Conservation (phyloP, 1,140 invertebrate genomes). For the Drosophila busckii region DNA sequence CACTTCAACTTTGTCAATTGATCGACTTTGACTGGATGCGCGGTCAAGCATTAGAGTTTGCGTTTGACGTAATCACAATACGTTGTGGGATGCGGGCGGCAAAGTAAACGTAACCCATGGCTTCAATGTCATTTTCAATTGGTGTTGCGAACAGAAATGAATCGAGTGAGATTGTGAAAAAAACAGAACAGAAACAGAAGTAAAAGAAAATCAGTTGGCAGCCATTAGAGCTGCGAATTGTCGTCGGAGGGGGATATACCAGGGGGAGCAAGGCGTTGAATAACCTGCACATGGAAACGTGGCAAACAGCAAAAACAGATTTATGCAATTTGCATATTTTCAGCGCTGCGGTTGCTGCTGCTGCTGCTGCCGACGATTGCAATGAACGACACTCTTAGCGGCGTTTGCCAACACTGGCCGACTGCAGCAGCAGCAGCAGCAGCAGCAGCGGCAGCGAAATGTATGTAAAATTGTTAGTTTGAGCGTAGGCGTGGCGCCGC, state of each 20-base stretch:
- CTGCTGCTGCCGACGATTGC: background rate
- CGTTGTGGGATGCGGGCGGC: too few species aligned
- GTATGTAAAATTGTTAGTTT: background rate
- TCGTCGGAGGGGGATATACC: background rate
- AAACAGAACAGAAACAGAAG: too few species aligned
- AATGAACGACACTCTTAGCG: constrained; percentile 39
- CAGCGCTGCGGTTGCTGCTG: constrained; percentile 13
- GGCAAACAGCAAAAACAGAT: constrained; percentile 46
- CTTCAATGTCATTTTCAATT: constrained; percentile 18
- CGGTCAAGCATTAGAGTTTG: too few species aligned
- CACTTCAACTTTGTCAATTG: too few species aligned
- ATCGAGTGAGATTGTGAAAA: too few species aligned
- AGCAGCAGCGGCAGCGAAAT: background rate
- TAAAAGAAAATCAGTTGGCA: constrained; percentile 7
- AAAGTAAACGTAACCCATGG: too few species aligned
- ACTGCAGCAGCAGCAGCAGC: background rate
- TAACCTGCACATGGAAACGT: constrained; percentile 16
- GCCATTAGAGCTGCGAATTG: constrained; percentile 6
- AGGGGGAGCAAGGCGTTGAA: background rate
- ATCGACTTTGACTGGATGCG: too few species aligned
- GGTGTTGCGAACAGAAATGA: constrained; percentile 15
- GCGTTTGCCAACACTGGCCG: constrained; percentile 50
- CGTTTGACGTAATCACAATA: background rate
- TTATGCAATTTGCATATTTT: constrained; percentile 70
- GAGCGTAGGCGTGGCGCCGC: constrained; percentile 19